Conservation (phyloP, 53 echinoderm and acorn worm species). For the Pentamera pediparva region DNA sequence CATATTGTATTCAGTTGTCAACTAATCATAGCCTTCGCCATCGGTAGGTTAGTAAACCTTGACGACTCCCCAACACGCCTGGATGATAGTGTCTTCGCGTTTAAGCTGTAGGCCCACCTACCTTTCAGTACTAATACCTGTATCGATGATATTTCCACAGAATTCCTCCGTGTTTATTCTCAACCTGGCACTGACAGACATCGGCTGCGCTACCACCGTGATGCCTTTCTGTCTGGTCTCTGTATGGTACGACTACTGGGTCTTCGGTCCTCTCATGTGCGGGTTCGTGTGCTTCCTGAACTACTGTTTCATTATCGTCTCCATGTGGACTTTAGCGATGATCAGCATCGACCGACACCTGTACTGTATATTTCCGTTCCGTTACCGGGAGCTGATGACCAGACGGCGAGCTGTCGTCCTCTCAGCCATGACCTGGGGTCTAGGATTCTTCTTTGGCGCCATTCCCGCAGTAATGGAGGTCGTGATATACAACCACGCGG, state of each 20-base stretch:
- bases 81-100: too few species aligned
- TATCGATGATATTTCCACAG: too few species aligned
- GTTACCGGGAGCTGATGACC: constrained; percentile 43
- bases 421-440: constrained; percentile 33
- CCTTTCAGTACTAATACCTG: too few species aligned
- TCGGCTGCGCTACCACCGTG: constrained; percentile 60
- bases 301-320: constrained; percentile 83
- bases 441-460: constrained; percentile 53
- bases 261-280: constrained; percentile 56
- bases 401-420: constrained; percentile 31
- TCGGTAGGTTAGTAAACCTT: too few species aligned
- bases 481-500: constrained; percentile 65
- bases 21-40: too few species aligned
- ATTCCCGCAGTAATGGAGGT: constrained; percentile 43
- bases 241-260: constrained; percentile 52
- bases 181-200: constrained; percentile 70
- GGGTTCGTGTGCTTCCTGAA: constrained; percentile 65
- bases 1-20: too few species aligned
- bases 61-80: too few species aligned
- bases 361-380: constrained; percentile 65
- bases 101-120: too few species aligned
- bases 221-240: constrained; percentile 71
- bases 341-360: constrained; percentile 71
- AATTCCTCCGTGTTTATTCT: constrained; percentile 60
- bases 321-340: constrained; percentile 74